Conservation (phyloP, 2,888 invertebrate species). For the Cheilosia vulpina region DNA sequence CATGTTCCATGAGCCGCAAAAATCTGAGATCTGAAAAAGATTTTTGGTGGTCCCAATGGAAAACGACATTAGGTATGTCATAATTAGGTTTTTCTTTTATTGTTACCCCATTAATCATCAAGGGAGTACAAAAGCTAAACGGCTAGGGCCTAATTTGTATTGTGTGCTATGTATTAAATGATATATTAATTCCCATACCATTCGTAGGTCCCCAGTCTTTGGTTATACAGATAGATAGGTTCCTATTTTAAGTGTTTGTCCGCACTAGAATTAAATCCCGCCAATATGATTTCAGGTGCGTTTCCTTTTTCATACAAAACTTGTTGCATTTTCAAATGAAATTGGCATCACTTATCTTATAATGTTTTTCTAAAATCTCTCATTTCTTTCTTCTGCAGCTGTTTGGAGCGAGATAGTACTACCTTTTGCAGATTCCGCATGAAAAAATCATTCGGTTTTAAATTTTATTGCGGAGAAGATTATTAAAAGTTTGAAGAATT, state of each 20-base stretch:
- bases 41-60: too few species aligned
- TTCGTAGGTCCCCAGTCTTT: too few species aligned
- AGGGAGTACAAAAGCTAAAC: too few species aligned
- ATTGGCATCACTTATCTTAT: constrained; percentile 41
- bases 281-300: background rate
- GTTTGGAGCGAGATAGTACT: constrained; percentile 54
- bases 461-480: constrained; percentile 32
- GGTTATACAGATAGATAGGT: too few species aligned
- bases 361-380: constrained; percentile 15
- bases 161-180: too few species aligned
- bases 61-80: too few species aligned
- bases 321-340: constrained; percentile 23
- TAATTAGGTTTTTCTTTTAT: too few species aligned
- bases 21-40: too few species aligned
- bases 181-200: too few species aligned
- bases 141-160: too few species aligned
- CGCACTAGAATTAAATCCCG: background rate
- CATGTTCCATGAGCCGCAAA: too few species aligned
- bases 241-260: background rate
- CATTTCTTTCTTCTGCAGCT: constrained; percentile 24
- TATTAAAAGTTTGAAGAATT: background rate
- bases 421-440: constrained; percentile 48
- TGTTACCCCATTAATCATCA: too few species aligned
- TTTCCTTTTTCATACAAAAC: constrained; percentile 2
- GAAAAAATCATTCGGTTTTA: constrained; percentile 50